Evolutionary conservation across 2,113 vertebrate genomes (phyloP).

Genomic region (Pachypanchax playfairii): DNA sequence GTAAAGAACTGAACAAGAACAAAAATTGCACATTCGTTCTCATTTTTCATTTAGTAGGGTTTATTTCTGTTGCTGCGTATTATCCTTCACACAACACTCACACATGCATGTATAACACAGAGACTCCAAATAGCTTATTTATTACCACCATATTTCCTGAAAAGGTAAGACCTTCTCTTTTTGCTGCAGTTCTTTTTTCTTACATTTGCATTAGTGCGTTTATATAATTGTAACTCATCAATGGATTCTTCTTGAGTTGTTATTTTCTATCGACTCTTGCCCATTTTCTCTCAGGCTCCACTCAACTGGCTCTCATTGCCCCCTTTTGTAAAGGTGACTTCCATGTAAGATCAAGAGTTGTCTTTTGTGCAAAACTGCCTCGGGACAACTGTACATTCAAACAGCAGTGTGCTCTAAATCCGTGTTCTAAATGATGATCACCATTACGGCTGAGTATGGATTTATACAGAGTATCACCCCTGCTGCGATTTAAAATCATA

Average conservation of each 20-base stretch:
- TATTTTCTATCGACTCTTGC: background rate
- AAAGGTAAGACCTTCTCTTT: background rate
- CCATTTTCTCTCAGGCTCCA: conserved; percentile 10
- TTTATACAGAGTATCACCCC: conserved; percentile 65
- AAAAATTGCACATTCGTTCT: conserved; percentile 40
- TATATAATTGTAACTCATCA: background rate
- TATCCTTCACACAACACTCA: background rate
- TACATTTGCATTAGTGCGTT: conserved; percentile 7
- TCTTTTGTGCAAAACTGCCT: conserved; percentile 57
- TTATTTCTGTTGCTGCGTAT: background rate
- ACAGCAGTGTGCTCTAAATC: conserved; percentile 64
- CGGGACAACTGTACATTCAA: conserved; percentile 62
- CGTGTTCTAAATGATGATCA: conserved; percentile 69
- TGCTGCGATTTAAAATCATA: conserved; percentile 70
- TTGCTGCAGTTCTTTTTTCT: background rate
- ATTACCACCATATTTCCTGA: conserved; percentile 10
- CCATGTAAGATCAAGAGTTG: conserved; percentile 62
- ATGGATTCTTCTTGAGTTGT: background rate
- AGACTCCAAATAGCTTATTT: conserved; percentile 32
- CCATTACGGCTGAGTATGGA: conserved; percentile 69
- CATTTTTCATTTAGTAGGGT: background rate
- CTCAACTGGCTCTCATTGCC: conserved; percentile 23
- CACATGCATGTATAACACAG: background rate
- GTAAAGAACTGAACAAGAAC: conserved; percentile 35
- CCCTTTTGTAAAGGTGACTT: conserved; percentile 64